phyloP scores from a whole-genome alignment of 2,888 invertebrate genomes.

The Saturnia pavonia region DNA sequence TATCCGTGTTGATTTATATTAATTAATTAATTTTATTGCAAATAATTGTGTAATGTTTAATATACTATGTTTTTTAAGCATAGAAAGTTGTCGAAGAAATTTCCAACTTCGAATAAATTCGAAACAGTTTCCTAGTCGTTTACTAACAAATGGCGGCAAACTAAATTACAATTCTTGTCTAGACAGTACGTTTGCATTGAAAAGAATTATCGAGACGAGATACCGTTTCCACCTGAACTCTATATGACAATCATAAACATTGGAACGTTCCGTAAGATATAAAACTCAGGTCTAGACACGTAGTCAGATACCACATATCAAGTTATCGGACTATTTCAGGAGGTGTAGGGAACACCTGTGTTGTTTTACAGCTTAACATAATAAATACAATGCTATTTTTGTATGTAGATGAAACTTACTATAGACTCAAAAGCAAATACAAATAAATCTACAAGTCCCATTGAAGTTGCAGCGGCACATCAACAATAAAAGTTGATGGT shows the following conservation, averaged over 20 bases:
- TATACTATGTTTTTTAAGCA: too few relatives aligned
- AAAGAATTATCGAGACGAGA: background rate
- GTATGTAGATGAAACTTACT: background rate
- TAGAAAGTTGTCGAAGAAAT: too few relatives aligned
- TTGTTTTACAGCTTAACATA: background rate
- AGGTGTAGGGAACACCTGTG: background rate
- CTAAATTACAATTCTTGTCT: background rate
- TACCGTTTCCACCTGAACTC: background rate
- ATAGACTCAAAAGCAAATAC: background rate
- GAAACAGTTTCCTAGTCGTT: background rate
- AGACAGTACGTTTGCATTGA: slow-evolving; percentile 13
- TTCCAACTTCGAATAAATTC: background rate
- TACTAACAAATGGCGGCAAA: background rate
- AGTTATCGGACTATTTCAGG: background rate
- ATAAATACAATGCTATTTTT: background rate
- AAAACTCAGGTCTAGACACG: background rate
- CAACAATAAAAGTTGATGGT: too few relatives aligned
- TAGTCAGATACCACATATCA: background rate
- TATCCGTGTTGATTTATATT: too few relatives aligned
- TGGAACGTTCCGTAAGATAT: background rate
- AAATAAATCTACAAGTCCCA: background rate
- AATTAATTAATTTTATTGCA: too few relatives aligned
- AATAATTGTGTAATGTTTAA: too few relatives aligned
- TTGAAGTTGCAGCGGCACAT: too few relatives aligned
- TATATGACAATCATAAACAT: slow-evolving; percentile 6